A percentile compares a stretch with the other conserved stretches of the same genome.
Conservation (phyloP, 2,113 vertebrate genomes). For the Esox niger region DNA sequence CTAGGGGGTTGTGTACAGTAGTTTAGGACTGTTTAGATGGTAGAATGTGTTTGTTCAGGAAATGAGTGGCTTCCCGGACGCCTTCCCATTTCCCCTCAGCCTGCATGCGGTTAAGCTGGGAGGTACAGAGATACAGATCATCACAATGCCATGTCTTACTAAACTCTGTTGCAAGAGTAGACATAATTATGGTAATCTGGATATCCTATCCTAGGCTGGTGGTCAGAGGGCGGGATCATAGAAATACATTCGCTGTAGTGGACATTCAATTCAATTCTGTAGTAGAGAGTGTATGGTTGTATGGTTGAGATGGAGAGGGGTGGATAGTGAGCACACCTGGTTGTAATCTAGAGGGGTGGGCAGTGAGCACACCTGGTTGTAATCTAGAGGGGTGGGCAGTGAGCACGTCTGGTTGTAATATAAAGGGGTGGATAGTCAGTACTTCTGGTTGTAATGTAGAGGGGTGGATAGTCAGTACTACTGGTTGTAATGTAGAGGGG, state of each 20-base stretch:
- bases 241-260: neutral
- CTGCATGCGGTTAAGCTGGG: constrained; percentile 91
- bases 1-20: constrained; percentile 83
- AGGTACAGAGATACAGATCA: constrained; percentile 90
- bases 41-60: constrained; percentile 71
- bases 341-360: too few species aligned
- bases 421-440: constrained; percentile 52
- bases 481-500: too few species aligned
- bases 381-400: constrained; percentile 22
- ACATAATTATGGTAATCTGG: constrained; percentile 11
- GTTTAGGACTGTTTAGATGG: too few species aligned
- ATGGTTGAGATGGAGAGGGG: constrained; percentile 24
- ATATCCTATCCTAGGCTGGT: neutral
- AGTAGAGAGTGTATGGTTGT: too few species aligned
- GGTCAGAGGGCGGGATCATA: constrained; percentile 14
- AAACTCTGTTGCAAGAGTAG: neutral
- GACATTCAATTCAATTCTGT: too few species aligned
- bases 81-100: constrained; percentile 82
- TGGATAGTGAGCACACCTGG: constrained; percentile 56
- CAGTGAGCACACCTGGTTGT: too few species aligned
- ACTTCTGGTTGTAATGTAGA: too few species aligned
- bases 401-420: constrained; percentile 25
- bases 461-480: too few species aligned
- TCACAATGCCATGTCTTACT: constrained; percentile 29
- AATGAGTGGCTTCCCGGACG: constrained; percentile 74